Evolutionary conservation across 2,888 invertebrate genomes (phyloP).

Genomic region (Sphecodes monilicornis): DNA sequence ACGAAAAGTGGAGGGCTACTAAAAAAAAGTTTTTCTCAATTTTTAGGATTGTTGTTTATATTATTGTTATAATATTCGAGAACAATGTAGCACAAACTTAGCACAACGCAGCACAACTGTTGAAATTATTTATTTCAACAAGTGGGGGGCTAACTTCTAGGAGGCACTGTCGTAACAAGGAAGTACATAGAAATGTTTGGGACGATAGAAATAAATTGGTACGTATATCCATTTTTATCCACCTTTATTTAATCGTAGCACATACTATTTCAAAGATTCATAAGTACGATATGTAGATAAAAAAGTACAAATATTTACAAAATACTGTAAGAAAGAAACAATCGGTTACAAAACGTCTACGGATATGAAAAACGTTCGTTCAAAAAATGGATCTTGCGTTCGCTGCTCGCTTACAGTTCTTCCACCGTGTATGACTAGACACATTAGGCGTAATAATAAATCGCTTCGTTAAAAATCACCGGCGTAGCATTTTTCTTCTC

Average conservation of each 20-base stretch:
- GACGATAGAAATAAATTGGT: not conserved
- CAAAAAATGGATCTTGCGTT: constrained; percentile 68
- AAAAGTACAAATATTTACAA: constrained; percentile 83
- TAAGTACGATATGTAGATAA: constrained; percentile 76
- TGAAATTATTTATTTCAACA: too few species aligned
- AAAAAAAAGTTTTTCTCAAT: too few species aligned
- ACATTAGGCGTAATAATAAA: constrained; percentile 63
- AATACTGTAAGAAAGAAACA: constrained; percentile 76
- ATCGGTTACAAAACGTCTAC: constrained; percentile 67
- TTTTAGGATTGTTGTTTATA: too few species aligned
- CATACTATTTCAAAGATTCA: constrained; percentile 73
- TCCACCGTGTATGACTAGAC: constrained; percentile 73
- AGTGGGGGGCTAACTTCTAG: too few species aligned
- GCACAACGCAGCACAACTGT: too few species aligned
- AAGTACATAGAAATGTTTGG: not conserved
- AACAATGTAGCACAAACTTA: too few species aligned
- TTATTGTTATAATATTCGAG: too few species aligned
- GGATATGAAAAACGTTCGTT: constrained; percentile 70
- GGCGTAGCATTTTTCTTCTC: constrained; percentile 23
- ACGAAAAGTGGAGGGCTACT: too few species aligned
- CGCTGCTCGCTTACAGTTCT: constrained; percentile 62
- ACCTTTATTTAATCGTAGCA: constrained; percentile 74
- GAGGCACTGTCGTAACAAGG: too few species aligned
- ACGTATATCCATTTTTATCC: constrained; percentile 46
- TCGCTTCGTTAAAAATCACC: constrained; percentile 59